These are phyloP conservation scores for Scaptomyza graminum DNA, from an alignment of 1,140 invertebrate genomes.

Conservation along the genomic window DNA sequence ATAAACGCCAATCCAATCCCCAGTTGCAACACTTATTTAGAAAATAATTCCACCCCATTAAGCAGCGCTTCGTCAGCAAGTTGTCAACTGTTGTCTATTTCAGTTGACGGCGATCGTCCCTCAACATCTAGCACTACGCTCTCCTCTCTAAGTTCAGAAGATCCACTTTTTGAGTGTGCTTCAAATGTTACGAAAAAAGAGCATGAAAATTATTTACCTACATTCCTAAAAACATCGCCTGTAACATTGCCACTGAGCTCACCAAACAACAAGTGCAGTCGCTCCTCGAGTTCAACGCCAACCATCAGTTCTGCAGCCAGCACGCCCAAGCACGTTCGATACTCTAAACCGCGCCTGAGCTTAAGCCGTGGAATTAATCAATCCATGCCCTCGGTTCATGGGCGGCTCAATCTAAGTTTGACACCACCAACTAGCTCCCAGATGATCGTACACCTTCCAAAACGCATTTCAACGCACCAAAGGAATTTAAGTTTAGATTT, in stretches of 20 bases:
- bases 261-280: constrained; percentile 35
- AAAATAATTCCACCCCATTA: constrained; percentile 30
- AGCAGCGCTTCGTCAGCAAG: not conserved
- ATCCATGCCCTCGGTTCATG: constrained; percentile 86
- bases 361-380: constrained; percentile 78
- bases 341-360: constrained; percentile 77
- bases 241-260: constrained; percentile 71
- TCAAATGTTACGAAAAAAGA: constrained; percentile 9
- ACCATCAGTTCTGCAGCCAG: constrained; percentile 71
- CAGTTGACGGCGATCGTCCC: constrained; percentile 28
- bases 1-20: constrained; percentile 25
- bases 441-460: constrained; percentile 83
- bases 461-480: constrained; percentile 89
- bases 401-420: constrained; percentile 84
- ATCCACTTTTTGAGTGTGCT: constrained; percentile 17
- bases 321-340: constrained; percentile 78
- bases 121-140: constrained; percentile 53
- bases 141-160: constrained; percentile 54
- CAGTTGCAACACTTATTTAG: constrained; percentile 58
- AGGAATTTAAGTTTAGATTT: constrained; percentile 91
- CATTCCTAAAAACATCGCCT: constrained; percentile 67
- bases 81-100: not conserved
- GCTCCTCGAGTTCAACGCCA: constrained; percentile 42
- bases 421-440: constrained; percentile 41
- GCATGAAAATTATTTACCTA: constrained; percentile 62